phyloP scores from a whole-genome alignment of 35 echinoderm and acorn worm genomes.

The Acanthaster planci region DNA sequence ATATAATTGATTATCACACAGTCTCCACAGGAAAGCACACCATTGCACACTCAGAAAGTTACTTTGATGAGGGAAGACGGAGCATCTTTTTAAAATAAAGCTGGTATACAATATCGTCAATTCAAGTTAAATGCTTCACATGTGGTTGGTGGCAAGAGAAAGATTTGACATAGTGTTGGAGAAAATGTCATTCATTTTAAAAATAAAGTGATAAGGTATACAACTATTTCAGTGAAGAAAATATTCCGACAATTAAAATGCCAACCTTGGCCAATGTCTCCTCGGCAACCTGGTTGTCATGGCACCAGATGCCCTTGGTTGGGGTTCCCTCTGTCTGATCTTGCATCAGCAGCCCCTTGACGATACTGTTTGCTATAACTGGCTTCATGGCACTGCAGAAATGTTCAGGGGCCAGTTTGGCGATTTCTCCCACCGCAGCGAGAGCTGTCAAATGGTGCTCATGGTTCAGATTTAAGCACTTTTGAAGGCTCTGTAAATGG shows the following conservation, averaged over 20 bases:
- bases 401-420: conserved; percentile 66
- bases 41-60: too few relatives aligned
- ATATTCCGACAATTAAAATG: background rate
- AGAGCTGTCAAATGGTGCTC: conserved; percentile 79
- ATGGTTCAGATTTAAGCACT: conserved; percentile 76
- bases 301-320: conserved; percentile 91
- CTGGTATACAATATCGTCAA: too few relatives aligned
- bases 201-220: too few relatives aligned
- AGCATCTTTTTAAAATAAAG: too few relatives aligned
- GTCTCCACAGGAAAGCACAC: too few relatives aligned
- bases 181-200: too few relatives aligned
- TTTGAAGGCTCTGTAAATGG: conserved; percentile 51
- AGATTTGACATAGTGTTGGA: too few relatives aligned
- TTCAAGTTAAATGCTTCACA: too few relatives aligned
- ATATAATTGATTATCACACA: too few relatives aligned
- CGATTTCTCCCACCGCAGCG: conserved; percentile 70
- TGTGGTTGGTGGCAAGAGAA: too few relatives aligned
- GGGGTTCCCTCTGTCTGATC: conserved; percentile 69
- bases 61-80: too few relatives aligned
- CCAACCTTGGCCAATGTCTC: conserved; percentile 90
- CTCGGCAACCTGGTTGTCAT: conserved; percentile 68
- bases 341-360: conserved; percentile 96
- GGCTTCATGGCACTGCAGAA: conserved; percentile 82
- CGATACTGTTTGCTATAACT: conserved; percentile 75
- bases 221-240: too few relatives aligned